Conservation (phyloP, 1,140 invertebrate species). For the Paraescarpia echinospica region DNA sequence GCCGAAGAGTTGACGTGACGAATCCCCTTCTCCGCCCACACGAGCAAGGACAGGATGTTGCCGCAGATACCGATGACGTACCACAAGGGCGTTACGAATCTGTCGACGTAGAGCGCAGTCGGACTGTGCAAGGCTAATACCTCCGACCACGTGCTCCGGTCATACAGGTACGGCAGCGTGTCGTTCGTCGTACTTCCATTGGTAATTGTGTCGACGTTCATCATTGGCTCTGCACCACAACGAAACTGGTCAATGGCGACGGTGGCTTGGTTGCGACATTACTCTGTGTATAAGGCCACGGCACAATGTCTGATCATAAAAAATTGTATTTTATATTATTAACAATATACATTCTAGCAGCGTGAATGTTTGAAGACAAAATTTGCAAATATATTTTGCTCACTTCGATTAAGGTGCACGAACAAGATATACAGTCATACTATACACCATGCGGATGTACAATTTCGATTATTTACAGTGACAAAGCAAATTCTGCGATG, state of each 20-base stretch:
- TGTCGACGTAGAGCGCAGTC: conserved; percentile 23
- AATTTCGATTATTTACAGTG: too few species aligned
- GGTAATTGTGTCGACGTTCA: neutral
- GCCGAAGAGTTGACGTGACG: conserved; percentile 50
- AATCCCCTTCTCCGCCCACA: conserved; percentile 55
- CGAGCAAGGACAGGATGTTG: conserved; percentile 50
- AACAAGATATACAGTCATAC: too few species aligned
- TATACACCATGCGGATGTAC: too few species aligned
- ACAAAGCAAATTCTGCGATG: too few species aligned
- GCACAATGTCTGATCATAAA: too few species aligned
- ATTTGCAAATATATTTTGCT: too few species aligned
- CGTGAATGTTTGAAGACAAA: neutral
- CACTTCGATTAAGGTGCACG: too few species aligned
- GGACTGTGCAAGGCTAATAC: neutral
- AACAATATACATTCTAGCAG: neutral
- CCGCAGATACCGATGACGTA: conserved; percentile 51
- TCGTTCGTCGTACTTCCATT: neutral
- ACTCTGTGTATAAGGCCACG: too few species aligned
- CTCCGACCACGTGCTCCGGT: neutral
- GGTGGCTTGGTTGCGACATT: neutral
- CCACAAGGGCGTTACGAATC: conserved; percentile 27
- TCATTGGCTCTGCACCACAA: neutral
- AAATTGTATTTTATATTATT: neutral
- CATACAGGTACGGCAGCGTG: neutral
- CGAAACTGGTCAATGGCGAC: neutral